Percentiles rank a stretch among this genome's conserved stretches.
These are phyloP conservation scores for Procavia capensis DNA, from an alignment of 2,113 vertebrate genomes.

Conservation along the genomic window DNA sequence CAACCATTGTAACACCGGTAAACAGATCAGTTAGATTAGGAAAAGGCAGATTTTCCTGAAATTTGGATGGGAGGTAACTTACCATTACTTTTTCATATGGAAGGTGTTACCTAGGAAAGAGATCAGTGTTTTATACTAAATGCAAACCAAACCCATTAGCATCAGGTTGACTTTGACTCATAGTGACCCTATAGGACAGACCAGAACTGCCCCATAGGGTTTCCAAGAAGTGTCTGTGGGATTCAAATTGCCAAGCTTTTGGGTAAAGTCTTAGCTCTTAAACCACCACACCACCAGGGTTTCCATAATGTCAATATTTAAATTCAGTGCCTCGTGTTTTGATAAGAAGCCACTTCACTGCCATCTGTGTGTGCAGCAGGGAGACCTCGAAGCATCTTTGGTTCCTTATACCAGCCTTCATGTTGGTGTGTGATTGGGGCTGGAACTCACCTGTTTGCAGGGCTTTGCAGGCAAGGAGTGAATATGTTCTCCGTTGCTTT, in stretches of 20 bases:
- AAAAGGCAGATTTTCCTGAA: neutral
- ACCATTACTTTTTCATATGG: neutral
- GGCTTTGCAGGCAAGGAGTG: neutral
- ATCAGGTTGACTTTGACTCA: too few relatives aligned
- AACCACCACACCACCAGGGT: too few relatives aligned
- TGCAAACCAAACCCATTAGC: too few relatives aligned
- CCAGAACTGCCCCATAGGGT: too few relatives aligned
- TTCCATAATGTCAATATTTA: neutral
- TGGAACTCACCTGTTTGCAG: neutral
- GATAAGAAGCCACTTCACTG: neutral
- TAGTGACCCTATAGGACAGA: too few relatives aligned
- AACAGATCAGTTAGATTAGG: neutral
- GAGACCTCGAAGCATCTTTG: neutral
- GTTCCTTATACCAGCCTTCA: neutral
- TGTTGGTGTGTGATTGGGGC: neutral
- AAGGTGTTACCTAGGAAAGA: neutral
- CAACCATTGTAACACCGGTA: neutral
- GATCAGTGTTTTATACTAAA: too few relatives aligned
- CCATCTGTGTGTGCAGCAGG: neutral
- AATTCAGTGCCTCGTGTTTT: neutral
- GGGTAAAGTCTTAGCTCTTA: too few relatives aligned
- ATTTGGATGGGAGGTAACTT: neutral
- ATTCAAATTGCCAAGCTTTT: too few relatives aligned
- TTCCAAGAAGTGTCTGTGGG: too few relatives aligned
- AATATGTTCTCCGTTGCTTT: neutral